Conservation (phyloP, 1,140 invertebrate genomes). For the Harpegnathos saltator region DNA sequence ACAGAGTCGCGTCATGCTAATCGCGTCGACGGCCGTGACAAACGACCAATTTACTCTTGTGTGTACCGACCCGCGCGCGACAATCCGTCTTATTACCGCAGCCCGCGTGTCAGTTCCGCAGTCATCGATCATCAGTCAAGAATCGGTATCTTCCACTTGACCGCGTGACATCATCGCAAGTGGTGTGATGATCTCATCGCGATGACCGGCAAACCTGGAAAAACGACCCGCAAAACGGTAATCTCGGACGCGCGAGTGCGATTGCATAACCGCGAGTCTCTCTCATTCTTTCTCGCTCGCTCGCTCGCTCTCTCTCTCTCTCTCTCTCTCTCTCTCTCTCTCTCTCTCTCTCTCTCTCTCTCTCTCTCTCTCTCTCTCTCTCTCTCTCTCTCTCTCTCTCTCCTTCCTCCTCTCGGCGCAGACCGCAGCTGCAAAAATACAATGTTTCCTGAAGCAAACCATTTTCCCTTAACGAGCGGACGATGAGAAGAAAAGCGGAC, state of each 20-base stretch:
- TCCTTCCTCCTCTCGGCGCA: constrained; percentile 4
- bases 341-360: too few relatives aligned
- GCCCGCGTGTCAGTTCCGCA: background rate
- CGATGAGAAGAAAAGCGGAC: constrained; percentile 10
- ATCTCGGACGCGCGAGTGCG: background rate
- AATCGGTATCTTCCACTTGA: constrained; percentile 25
- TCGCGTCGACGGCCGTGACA: background rate
- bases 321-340: too few relatives aligned
- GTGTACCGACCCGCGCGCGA: background rate
- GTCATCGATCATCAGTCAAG: constrained; percentile 41
- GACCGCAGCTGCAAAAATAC: constrained; percentile 13
- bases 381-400: too few relatives aligned
- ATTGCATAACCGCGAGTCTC: constrained; percentile 18
- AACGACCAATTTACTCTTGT: constrained; percentile 6
- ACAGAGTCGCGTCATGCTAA: constrained; percentile 17
- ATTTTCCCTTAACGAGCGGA: background rate
- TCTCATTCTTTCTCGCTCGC: too few relatives aligned
- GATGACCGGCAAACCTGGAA: constrained; percentile 30
- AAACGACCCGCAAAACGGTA: constrained; percentile 14
- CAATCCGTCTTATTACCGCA: background rate
- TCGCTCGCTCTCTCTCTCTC: too few relatives aligned
- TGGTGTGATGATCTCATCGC: constrained; percentile 40
- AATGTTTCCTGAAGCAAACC: background rate
- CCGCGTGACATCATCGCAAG: constrained; percentile 47
- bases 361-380: too few relatives aligned